Evolutionary conservation across 2,113 vertebrate genomes (phyloP), one percentile per base, ranked within the genome.

Genomic region (Python bivittatus): DNA sequence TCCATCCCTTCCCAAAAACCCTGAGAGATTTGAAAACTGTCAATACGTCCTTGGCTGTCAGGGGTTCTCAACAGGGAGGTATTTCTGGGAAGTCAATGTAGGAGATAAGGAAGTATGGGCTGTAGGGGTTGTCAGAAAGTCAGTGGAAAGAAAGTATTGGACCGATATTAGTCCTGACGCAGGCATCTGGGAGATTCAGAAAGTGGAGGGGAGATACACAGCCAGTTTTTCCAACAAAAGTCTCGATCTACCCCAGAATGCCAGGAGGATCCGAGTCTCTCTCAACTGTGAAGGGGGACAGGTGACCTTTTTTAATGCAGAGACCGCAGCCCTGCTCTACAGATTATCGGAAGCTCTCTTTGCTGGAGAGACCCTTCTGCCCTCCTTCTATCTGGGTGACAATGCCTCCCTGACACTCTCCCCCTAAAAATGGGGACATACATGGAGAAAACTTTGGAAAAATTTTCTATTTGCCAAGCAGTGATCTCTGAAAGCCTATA

Each of bases 1-100:
- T 23, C 0, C 3, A 27, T 9, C 58, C 22, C 25, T 0, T 0
- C 3, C 0, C 10, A 1, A 12, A 64, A 12, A 27, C 2, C 9
- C 25, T 27, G 1, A 64, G 9, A 64, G 25, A 11, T 1, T 27
- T 29, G 27, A 1, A 13, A 3, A 9, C 0, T 48, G 58, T 38
- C 0, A 4, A 22, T 42, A 7, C 29, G 72, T 90, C 7, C 33
- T 90, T 25, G 89, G 89, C 25, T 5, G 0, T 6, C 68, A 90
- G 33, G 25, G 33, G 57, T 90, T 90, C 23, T 15, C 23, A 17
- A 13, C 2, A 44, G 89, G 89, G 53, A 23, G 72, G 8, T 72
- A 90, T 84, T 90, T 84, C 56, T 88, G 87, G 87, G 57, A 44
- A 7, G 87, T 88, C 10, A 1, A 0, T 8, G 57, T 60, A 23